Evolutionary conservation across 2,797 vertebrate genomes (phyloP), one percentile per base, ranked within the genome.

Genomic region (Phoebastria nigripes): DNA sequence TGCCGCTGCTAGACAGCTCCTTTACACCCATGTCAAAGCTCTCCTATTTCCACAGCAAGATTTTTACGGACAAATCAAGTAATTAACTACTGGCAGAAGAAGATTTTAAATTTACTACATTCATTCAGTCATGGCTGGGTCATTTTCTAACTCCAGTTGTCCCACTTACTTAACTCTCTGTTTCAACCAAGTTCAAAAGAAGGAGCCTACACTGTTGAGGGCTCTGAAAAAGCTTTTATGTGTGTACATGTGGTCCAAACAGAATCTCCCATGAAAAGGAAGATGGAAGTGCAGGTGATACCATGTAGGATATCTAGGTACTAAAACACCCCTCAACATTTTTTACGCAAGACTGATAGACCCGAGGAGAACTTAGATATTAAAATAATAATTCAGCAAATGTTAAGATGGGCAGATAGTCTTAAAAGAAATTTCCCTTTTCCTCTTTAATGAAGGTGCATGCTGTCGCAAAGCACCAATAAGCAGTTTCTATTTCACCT

Each of bases 291-390:
- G 24, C 29, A 80, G 25, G 11, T 20, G 33, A 52, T 10, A 44
- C 6, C 52, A 33, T 5, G 7, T 14, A 62, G 29, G 39, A 54
- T 2, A 39, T 18, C 8, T 3, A 80, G 11, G 25, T 37, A 52
- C 20, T 49, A 54, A 77, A 83, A 82, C 12, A 66, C 1, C 1
- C 16, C 26, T 3, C 12, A 35, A 2, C 1, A 33, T 44, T 73
- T 87, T 73, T 78, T 47, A 72, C 4, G 12, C 24, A 69, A 71
- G 17, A 24, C 44, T 37, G 46, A n/a, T 0, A 61, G 37, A 74
- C 21, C 26, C 0, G 0, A 84, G n/a, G 22, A 85, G 21, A 84
- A 59, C 3, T 39, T 22, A 6, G 6, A 44, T 62, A 62, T 20
- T 61, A 82, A 86, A 91, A 51, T 39, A 61, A 73, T 33, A 85